A percentile compares a stretch with the other conserved stretches of the same genome.
Evolutionary conservation across 2,797 vertebrate genomes (phyloP).

Genomic region (Chloroceryle amazona): DNA sequence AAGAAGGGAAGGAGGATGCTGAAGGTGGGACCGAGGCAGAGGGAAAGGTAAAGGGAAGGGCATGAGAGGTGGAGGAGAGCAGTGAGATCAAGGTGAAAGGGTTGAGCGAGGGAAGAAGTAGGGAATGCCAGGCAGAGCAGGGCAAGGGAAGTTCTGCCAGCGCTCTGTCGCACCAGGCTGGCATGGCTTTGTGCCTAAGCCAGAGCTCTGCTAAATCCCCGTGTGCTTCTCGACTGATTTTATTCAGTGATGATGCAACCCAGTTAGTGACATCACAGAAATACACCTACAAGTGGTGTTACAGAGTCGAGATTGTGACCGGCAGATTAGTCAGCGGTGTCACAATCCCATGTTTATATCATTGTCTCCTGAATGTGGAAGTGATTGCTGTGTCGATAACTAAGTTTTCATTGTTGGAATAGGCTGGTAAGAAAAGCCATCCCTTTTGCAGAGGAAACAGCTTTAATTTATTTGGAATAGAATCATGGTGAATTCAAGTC

Average conservation of each 20-base stretch:
- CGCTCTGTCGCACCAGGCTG: background rate
- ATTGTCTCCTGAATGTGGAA: constrained; percentile 48
- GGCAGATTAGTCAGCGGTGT: constrained; percentile 51
- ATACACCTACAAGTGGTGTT: constrained; percentile 39
- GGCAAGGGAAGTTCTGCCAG: background rate
- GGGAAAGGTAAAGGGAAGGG: background rate
- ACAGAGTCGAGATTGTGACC: constrained; percentile 45
- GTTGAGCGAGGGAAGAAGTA: background rate
- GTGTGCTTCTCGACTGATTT: constrained; percentile 29
- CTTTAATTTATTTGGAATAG: background rate
- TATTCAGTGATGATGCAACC: constrained; percentile 23
- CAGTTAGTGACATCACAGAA: constrained; percentile 35
- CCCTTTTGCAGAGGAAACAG: background rate
- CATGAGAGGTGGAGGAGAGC: background rate
- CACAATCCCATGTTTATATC: constrained; percentile 42
- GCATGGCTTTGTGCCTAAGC: background rate
- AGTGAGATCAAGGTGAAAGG: background rate
- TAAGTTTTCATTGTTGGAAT: background rate
- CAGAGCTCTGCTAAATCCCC: constrained; percentile 3
- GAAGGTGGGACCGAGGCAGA: background rate
- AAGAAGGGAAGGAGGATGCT: background rate
- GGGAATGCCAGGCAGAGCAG: background rate
- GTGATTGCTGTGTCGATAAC: background rate
- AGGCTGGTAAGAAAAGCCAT: background rate
- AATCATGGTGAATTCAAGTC: background rate